A percentile compares a stretch with the other conserved stretches of the same genome.
Conservation (phyloP, 2,888 invertebrate genomes). For the Chrysolina oricalcia region DNA sequence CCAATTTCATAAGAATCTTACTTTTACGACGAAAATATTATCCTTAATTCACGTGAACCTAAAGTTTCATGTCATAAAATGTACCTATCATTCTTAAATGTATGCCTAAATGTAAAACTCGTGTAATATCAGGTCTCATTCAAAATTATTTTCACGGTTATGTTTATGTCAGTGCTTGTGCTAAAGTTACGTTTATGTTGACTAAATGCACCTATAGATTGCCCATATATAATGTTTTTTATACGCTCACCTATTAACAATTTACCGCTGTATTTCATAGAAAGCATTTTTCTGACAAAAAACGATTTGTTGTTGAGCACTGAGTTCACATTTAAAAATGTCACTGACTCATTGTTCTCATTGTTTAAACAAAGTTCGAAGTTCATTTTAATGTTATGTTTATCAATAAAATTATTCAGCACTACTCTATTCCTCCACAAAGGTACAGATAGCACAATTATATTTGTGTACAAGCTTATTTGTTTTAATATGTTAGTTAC, state of each 20-base stretch:
- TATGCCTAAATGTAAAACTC: too few relatives aligned
- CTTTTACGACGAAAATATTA: too few relatives aligned
- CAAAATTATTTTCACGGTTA: too few relatives aligned
- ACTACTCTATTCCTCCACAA: constrained; percentile 3
- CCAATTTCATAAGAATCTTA: too few relatives aligned
- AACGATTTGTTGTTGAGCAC: too few relatives aligned
- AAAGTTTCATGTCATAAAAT: too few relatives aligned
- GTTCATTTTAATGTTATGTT: neutral
- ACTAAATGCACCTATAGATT: too few relatives aligned
- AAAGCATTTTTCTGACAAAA: neutral
- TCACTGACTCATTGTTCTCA: neutral
- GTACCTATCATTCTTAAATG: too few relatives aligned
- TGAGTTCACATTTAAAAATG: neutral
- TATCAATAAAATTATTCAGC: constrained; percentile 11
- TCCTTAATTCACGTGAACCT: too few relatives aligned
- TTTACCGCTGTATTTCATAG: neutral
- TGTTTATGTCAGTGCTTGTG: too few relatives aligned
- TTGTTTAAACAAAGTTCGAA: constrained; percentile 3
- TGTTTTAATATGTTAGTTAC: neutral
- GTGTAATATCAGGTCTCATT: too few relatives aligned
- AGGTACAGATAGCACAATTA: constrained; percentile 18
- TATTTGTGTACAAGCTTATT: constrained; percentile 24
- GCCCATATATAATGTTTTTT: neutral
- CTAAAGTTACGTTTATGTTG: too few relatives aligned
- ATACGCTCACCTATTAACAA: neutral